Conservation (phyloP, 2,888 invertebrate genomes). For the Lymantria monacha region DNA sequence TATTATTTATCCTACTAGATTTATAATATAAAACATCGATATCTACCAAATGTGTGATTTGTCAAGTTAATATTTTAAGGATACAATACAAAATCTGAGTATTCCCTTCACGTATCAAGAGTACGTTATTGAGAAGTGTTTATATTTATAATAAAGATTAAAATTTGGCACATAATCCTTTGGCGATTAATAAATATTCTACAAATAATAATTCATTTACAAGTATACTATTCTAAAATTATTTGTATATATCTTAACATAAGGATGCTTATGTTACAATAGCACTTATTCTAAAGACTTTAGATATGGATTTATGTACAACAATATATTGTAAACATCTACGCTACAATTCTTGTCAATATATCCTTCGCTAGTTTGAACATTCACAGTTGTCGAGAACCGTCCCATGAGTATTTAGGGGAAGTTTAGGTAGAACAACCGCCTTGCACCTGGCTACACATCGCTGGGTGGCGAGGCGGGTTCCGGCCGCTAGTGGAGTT, state of each 20-base stretch:
- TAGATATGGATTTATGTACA: slow-evolving; percentile 47
- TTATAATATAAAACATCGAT: slow-evolving; percentile 40
- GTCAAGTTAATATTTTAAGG: too few species aligned
- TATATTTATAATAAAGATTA: slow-evolving; percentile 17
- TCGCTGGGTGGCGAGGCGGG: slow-evolving; percentile 71
- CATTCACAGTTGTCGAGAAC: slow-evolving; percentile 19
- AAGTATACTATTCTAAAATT: slow-evolving; percentile 20
- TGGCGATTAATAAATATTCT: slow-evolving; percentile 17
- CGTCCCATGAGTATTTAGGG: slow-evolving; percentile 6
- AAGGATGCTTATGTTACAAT: slow-evolving; percentile 25
- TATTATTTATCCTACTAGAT: slow-evolving; percentile 30
- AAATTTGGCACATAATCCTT: slow-evolving; percentile 36
- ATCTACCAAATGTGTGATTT: not conserved
- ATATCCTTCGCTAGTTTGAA: slow-evolving; percentile 30
- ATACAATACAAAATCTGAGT: too few species aligned
- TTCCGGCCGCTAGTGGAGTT: slow-evolving; percentile 74
- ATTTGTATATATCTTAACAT: slow-evolving; percentile 11
- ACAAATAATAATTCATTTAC: slow-evolving; percentile 17
- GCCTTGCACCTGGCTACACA: slow-evolving; percentile 52
- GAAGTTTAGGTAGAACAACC: slow-evolving; percentile 23
- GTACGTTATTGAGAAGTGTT: too few species aligned
- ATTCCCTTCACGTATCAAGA: too few species aligned
- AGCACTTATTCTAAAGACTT: slow-evolving; percentile 28
- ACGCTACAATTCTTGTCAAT: slow-evolving; percentile 25
- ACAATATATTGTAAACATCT: slow-evolving; percentile 29